These are phyloP conservation scores for Chloropsis hardwickii DNA, from an alignment of 2,113 vertebrate species.

Conservation along the genomic window DNA sequence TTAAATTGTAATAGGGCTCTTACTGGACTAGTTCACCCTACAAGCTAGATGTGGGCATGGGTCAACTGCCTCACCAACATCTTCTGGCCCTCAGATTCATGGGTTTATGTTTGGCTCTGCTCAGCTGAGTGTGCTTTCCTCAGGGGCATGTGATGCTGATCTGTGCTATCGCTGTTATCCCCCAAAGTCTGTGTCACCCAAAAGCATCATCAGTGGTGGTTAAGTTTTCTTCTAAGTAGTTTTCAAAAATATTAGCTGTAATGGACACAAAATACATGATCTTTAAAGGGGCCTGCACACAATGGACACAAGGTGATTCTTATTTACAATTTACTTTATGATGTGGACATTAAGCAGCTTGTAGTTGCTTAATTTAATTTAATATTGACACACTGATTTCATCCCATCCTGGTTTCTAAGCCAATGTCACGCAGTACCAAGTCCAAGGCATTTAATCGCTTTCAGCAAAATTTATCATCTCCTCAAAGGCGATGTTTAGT, in stretches of 20 bases:
- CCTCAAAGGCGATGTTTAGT: neutral
- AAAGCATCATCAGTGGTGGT: neutral
- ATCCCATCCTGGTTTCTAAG: neutral
- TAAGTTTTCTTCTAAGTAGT: neutral
- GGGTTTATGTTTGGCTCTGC: neutral
- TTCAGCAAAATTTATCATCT: neutral
- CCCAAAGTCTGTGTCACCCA: neutral
- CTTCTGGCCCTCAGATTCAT: neutral
- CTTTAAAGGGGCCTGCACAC: neutral
- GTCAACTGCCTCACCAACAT: neutral
- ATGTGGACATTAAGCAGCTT: neutral
- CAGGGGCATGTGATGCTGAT: neutral
- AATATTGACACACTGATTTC: slow-evolving; percentile 7
- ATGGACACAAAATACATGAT: neutral
- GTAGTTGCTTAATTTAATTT: neutral
- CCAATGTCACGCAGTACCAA: neutral
- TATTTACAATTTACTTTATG: neutral
- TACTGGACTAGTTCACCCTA: neutral
- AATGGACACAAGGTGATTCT: neutral
- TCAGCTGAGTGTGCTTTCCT: neutral
- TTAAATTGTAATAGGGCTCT: neutral
- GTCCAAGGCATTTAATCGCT: neutral
- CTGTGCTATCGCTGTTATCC: neutral
- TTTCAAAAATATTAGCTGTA: neutral
- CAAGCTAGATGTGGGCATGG: rapidly evolving